Base-by-base conservation (phyloP, 2,888 invertebrate genomes). In the Xestia xanthographa region DNA sequence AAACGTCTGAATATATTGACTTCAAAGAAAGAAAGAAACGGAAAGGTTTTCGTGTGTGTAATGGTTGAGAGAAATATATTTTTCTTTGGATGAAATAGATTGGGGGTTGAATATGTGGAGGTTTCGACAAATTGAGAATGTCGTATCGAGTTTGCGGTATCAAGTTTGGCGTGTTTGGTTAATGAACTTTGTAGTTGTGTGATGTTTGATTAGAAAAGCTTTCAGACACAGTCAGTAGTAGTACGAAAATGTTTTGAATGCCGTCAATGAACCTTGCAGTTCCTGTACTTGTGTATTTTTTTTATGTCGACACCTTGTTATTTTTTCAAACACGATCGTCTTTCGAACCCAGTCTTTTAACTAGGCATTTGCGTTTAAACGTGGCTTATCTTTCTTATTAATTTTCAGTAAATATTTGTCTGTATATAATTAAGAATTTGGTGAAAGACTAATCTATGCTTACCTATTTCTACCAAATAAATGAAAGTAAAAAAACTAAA, bases 1-100 rank as follows among this genome's bases (percentile, higher is more conserved):
- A 71, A 76, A 81, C 72, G 68, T 34, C 65, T 48, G 66, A 78
- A 83, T 76, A 83, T 77, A 86, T 84, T 75, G 80, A 80, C 78
- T 75, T 53, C n/a, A 63, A 45, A 69, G 56, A 53, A 65, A 60
- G 29, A 72, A 72, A 66, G 38, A 62, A 72, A 38, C 38, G 5
- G 12, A 84, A 70, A 50, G 66, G 66, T 73, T 65, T 77, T 53
- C 38, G 63, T 72, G 20, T 70, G 41, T 71, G 53, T 80, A 58
- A 67, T 70, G 70, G 48, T 65, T 29, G 62, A 43, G 29, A 17
- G 34, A 74, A 56, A 50, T n/a, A 79, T 76, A 86, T 79, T 72
- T 86, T 74, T 75, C 63, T 69, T 70, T 11, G 12, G 26, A 65
- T 26, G 48, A 74, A 79, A 76, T 76, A 45, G 50, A 83, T 76